Conservation (phyloP, 2,113 vertebrate genomes). For the Platanista minor region DNA sequence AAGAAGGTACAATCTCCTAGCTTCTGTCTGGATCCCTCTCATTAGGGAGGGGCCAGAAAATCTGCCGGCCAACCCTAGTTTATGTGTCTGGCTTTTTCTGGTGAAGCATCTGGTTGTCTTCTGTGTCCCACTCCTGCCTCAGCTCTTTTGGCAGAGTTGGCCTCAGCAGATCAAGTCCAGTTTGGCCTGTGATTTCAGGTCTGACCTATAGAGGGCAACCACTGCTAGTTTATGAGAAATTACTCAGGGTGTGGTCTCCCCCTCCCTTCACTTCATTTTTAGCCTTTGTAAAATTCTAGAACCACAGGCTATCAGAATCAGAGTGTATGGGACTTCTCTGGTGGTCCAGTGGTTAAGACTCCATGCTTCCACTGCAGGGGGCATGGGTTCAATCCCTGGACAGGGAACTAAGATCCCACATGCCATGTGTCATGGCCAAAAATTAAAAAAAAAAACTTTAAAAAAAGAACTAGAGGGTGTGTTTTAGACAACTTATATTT, state of each 20-base stretch:
- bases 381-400: background rate
- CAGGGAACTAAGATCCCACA: background rate
- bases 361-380: background rate
- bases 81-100: background rate
- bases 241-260: conserved; percentile 38
- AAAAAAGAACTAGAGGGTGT: background rate
- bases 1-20: background rate
- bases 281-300: conserved; percentile 31
- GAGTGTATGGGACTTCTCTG: background rate
- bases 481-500: conserved; percentile 11
- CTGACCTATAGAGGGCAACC: conserved; percentile 52
- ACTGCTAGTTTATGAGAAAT: conserved; percentile 45
- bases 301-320: conserved; percentile 2
- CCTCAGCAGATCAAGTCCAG: background rate
- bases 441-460: background rate
- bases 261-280: conserved; percentile 37
- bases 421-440: background rate
- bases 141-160: background rate
- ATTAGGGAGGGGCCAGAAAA: background rate
- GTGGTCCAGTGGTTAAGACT: background rate
- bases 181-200: background rate
- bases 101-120: background rate
- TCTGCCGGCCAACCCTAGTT: background rate
- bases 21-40: background rate
- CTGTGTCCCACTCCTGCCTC: background rate